Evolutionary conservation across 2,888 invertebrate genomes (phyloP), one percentile per base, ranked within the genome.

Genomic region (Lacanobia oleracea): DNA sequence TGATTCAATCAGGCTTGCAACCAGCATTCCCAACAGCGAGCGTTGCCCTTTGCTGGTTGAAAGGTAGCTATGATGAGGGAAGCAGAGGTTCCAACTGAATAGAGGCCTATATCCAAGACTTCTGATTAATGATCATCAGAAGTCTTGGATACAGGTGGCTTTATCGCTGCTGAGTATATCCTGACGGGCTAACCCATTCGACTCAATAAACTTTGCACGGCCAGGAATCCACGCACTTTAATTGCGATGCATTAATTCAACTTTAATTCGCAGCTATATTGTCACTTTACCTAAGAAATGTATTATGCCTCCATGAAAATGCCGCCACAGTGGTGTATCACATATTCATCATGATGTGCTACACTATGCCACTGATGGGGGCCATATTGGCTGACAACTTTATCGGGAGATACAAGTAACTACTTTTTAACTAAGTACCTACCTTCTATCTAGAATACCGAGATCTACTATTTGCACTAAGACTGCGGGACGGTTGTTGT

Each of bases 381-480:
- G 98, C 98, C 0, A 96, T 98, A 66, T 92, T 98, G 74, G 98
- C 98, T 0, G 98, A 98, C 90, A 97, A 98, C 77, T 97, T 97
- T 86, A 96, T 98, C 56, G 98, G 98, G 76, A 97, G 98, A 96
- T 98, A 97, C 94, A 94, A 89, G 96, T 95, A 75, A n/a, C 8
- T 40, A 21, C 8, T 14, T 40, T 12, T 59, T 40, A 40, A 21
- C 37, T 12, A 59, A 21, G 2, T 9, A 21, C 7, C 8, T 21
- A 59, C 14, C 6, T 1, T 21, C 3, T 14, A 40, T 2, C n/a
- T 37, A 33, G 33, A 33, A 33, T 33, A 33, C 33, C 5, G n/a
- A 33, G 10, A 18, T 48, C 12, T 33, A n/a, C 3, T 53, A 6
- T 12, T 51, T 7, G 18, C 6, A 48, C 48, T 48, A 8, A 8